Evolutionary conservation across 2,113 vertebrate species (phyloP).

Genomic region (Gyps fulvus): DNA sequence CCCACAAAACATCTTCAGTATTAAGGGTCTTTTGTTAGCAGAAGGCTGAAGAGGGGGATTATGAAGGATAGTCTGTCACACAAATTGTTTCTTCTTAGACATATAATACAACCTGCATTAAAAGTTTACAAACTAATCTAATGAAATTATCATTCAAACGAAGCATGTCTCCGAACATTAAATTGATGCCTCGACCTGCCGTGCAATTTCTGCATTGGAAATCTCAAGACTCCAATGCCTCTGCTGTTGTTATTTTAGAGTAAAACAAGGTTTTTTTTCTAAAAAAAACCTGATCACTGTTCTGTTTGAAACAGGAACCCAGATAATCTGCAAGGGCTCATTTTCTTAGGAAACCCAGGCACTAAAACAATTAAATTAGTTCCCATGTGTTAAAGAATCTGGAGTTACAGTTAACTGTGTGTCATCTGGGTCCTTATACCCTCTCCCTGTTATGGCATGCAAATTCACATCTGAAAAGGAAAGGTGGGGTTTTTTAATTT

Average conservation of each 20-base stretch:
- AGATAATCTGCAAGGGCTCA: not conserved
- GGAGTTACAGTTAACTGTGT: not conserved
- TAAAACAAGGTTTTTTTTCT: not conserved
- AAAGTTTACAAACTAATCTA: slow-evolving; percentile 76
- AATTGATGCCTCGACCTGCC: slow-evolving; percentile 30
- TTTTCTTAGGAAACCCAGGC: slow-evolving; percentile 21
- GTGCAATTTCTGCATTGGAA: slow-evolving; percentile 15
- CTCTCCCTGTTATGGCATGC: not conserved
- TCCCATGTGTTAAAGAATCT: not conserved
- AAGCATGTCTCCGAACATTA: slow-evolving; percentile 66
- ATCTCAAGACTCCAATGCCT: not conserved
- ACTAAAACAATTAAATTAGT: slow-evolving; percentile 7
- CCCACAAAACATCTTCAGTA: slow-evolving; percentile 81
- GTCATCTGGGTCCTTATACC: not conserved
- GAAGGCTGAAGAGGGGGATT: slow-evolving; percentile 80
- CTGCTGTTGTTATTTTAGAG: not conserved
- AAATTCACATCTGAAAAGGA: not conserved
- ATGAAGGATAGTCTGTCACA: slow-evolving; percentile 77
- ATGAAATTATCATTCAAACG: slow-evolving; percentile 76
- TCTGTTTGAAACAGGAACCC: not conserved
- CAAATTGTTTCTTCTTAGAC: slow-evolving; percentile 76
- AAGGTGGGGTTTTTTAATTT: not conserved
- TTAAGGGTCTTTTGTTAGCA: slow-evolving; percentile 78
- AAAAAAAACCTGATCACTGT: not conserved
- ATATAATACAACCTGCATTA: slow-evolving; percentile 70